A percentile compares a stretch with the other conserved stretches of the same genome.
These are phyloP conservation scores for Acronicta psi DNA, from an alignment of 2,888 invertebrate genomes.

Conservation along the genomic window DNA sequence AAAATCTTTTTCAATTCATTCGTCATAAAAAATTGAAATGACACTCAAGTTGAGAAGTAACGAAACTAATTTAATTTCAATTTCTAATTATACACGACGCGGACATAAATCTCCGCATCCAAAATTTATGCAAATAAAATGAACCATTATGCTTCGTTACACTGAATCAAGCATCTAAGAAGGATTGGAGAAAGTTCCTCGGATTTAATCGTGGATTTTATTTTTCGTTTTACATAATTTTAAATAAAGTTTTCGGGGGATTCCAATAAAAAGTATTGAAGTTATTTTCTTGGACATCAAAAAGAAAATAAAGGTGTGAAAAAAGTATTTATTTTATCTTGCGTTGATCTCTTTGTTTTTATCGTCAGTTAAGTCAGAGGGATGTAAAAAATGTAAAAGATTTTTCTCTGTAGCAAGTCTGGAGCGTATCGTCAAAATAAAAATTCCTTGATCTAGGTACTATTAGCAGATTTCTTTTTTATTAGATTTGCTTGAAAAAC, in stretches of 20 bases:
- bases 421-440: conserved; percentile 36
- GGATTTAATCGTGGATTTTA: conserved; percentile 72
- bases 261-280: conserved; percentile 44
- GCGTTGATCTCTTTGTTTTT: conserved; percentile 52
- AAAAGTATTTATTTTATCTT: conserved; percentile 32
- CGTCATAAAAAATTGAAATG: conserved; percentile 47
- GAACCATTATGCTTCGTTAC: conserved; percentile 84
- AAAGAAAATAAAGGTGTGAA: conserved; percentile 38
- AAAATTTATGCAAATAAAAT: conserved; percentile 86
- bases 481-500: conserved; percentile 18
- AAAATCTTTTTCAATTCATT: conserved; percentile 37
- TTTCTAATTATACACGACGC: conserved; percentile 73
- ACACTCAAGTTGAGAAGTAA: conserved; percentile 50
- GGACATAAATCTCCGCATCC: conserved; percentile 77
- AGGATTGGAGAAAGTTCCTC: conserved; percentile 76
- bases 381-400: conserved; percentile 33
- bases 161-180: conserved; percentile 76
- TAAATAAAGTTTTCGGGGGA: conserved; percentile 54
- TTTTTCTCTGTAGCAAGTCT: conserved; percentile 21
- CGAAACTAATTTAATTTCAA: conserved; percentile 60
- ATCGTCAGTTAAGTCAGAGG: conserved; percentile 42
- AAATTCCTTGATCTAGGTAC: conserved; percentile 37
- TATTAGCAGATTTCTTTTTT: conserved; percentile 35
- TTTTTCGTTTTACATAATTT: conserved; percentile 70
- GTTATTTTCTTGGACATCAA: conserved; percentile 37